Percentiles rank a stretch among this genome's conserved stretches.
Evolutionary conservation across 2,113 vertebrate species (phyloP).

Genomic region (Penelope pileata): DNA sequence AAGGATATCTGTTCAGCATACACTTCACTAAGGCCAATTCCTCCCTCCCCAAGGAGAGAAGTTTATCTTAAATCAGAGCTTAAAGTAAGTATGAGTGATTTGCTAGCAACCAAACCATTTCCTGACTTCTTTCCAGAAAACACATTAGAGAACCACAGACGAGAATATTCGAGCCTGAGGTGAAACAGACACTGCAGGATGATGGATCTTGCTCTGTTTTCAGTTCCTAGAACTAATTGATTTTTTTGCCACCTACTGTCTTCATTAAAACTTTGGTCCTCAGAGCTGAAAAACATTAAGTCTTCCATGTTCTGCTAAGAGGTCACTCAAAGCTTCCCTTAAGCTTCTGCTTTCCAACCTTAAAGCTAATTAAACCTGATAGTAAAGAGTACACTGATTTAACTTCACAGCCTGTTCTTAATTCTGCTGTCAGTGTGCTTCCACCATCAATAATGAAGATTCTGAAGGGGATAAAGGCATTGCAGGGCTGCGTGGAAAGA

Average conservation of each 20-base stretch:
- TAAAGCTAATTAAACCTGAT: not conserved
- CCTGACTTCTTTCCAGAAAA: not conserved
- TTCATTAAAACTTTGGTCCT: not conserved
- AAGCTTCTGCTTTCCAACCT: not conserved
- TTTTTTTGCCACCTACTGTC: not conserved
- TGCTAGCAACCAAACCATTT: not conserved
- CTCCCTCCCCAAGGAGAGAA: not conserved
- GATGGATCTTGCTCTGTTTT: not conserved
- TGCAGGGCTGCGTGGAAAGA: fast-evolving
- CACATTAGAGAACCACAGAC: not conserved
- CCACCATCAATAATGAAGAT: not conserved
- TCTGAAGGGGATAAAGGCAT: not conserved
- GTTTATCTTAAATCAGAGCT: not conserved
- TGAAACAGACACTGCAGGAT: not conserved
- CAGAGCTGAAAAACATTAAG: not conserved
- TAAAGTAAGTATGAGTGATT: not conserved
- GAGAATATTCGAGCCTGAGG: not conserved
- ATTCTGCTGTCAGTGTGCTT: not conserved
- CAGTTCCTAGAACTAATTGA: not conserved
- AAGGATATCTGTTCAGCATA: not conserved
- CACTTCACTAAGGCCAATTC: not conserved
- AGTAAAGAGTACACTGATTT: not conserved
- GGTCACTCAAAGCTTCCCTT: not conserved
- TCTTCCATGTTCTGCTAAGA: not conserved
- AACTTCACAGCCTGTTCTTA: not conserved